Base-by-base conservation (phyloP, 2,113 vertebrate species). In the Danionella cerebrum region DNA sequence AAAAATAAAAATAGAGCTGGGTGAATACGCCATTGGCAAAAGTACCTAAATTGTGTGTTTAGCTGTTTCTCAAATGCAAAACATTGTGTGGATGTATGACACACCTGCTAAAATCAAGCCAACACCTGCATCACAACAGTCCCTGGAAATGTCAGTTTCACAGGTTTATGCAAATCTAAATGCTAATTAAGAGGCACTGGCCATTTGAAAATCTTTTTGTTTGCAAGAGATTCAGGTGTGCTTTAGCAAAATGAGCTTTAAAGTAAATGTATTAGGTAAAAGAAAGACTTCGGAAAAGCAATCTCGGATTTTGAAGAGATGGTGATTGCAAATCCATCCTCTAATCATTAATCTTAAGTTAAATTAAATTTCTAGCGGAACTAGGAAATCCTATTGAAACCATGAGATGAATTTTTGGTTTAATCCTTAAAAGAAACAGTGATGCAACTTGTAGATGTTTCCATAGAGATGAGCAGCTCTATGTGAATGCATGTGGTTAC, bases 401-500 rank as follows among this genome's bases (percentile, higher is more conserved):
- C 14, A 18, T 31, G 3, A 44, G 24, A 12, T 4, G 3, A 24
- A 31, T 10, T 44, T 18, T 31, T 27, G 57, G 11, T n/a, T 60
- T 24, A 13, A 13, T 31, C 42, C 19, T 44, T 60, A 25, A 29
- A 60, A 44, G n/a, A n/a, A 12, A 5, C 11, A 44, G 38, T 8
- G 57, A 29, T 44, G 57, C 14, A 60, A 19, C 24, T 42, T 60
- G 39, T 42, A 60, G 38, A 60, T 60, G 57, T 60, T 60, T 60
- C 57, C 57, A 45, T 60, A 60, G 57, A 12, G 57, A 60, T 60
- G n/a, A 5, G n/a, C 6, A 16, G 25, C 2, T 44, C 24, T 39
- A 9, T 39, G 12, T 31, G 27, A 53, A 18, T 18, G 14, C 27
- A 31, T 53, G 4, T 29, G 29, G 27, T 33, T 18, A 33, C n/a